Evolutionary conservation across 35 echinoderm and acorn worm genomes (phyloP).

Genomic region (Amphiura filiformis): DNA sequence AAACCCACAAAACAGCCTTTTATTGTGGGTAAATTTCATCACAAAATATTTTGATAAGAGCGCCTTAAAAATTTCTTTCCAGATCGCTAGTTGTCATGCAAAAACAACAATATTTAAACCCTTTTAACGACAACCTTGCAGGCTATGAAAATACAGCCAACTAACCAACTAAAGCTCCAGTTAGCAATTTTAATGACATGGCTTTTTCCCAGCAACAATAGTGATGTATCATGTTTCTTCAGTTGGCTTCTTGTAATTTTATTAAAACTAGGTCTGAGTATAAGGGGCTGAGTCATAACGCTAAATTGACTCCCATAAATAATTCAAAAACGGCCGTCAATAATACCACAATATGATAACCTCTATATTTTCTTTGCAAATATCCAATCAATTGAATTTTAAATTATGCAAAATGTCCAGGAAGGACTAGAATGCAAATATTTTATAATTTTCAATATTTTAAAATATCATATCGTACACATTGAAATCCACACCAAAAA

Average conservation of each 20-base stretch:
- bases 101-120: background rate
- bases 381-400: no score
- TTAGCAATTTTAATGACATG: constrained; percentile 5
- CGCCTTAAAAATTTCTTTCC: background rate
- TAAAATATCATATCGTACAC: no score
- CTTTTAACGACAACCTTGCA: background rate
- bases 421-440: no score
- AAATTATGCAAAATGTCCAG: no score
- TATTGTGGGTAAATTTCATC: no score
- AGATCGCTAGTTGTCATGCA: background rate
- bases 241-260: background rate
- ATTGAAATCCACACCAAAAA: no score
- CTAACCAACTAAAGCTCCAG: no score
- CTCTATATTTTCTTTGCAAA: background rate
- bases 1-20: no score
- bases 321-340: background rate
- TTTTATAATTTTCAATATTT: no score
- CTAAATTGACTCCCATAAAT: background rate
- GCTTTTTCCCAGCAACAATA: background rate
- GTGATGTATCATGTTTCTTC: constrained; percentile 3
- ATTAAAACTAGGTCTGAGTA: background rate
- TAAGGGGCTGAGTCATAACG: background rate
- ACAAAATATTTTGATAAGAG: background rate
- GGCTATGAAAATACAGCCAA: background rate
- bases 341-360: background rate